phyloP scores from a whole-genome alignment of 2,113 vertebrate genomes.

The Isichthys henryi region DNA sequence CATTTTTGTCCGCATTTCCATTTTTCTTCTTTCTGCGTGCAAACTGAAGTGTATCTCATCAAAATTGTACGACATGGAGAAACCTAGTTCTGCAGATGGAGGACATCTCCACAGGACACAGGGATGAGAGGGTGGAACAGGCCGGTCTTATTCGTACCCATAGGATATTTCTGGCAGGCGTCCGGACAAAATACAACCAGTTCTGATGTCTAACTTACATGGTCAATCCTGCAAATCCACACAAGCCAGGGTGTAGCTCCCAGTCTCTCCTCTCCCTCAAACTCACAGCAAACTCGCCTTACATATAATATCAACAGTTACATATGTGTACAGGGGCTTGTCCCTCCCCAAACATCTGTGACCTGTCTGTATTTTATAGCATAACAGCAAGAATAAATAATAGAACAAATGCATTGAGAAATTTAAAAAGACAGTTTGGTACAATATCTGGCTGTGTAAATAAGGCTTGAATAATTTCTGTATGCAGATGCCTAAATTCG shows the following conservation, averaged over 20 bases:
- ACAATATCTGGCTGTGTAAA: background rate
- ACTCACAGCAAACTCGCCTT: background rate
- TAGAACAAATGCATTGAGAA: background rate
- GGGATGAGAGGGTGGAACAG: background rate
- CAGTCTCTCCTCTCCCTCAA: background rate
- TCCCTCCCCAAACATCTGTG: background rate
- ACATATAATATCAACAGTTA: background rate
- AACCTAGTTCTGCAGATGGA: background rate
- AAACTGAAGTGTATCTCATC: background rate
- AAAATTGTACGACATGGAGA: background rate
- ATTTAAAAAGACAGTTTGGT: background rate
- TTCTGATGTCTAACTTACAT: background rate
- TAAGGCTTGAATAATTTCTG: background rate
- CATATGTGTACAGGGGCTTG: background rate
- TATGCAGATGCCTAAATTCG: background rate
- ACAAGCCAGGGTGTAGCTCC: background rate
- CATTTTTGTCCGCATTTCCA: background rate
- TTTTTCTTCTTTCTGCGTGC: background rate
- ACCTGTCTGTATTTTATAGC: background rate
- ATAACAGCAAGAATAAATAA: background rate
- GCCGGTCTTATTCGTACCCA: background rate
- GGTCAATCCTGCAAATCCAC: background rate
- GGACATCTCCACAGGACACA: background rate
- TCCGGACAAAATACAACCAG: background rate
- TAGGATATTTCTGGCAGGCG: background rate